These are phyloP conservation scores for Agraylea sexmaculata DNA, from an alignment of 1,140 invertebrate genomes.

Conservation along the genomic window DNA sequence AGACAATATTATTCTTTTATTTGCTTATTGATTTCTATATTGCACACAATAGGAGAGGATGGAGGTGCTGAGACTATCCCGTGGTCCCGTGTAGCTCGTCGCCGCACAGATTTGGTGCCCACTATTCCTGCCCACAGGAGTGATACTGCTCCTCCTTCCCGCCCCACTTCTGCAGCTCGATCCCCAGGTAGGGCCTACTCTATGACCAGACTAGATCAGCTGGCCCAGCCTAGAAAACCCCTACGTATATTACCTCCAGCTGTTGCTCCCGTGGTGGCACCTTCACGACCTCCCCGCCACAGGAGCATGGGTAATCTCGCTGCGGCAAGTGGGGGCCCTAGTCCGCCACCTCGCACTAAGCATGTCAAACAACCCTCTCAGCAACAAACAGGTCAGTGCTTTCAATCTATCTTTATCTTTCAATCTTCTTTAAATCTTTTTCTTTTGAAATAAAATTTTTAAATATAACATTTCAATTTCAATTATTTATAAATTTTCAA, in stretches of 20 bases:
- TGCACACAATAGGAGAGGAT: conserved; percentile 23
- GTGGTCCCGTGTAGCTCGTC: conserved; percentile 61
- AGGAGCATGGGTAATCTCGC: conserved; percentile 18
- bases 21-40: conserved; percentile 1
- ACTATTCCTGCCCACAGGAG: conserved; percentile 68
- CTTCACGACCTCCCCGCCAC: conserved; percentile 25
- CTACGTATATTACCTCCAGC: conserved; percentile 34
- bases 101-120: conserved; percentile 81
- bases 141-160: conserved; percentile 39
- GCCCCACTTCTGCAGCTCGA: conserved; percentile 47
- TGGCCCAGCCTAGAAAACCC: conserved; percentile 57
- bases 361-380: conserved; percentile 6
- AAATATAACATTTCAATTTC: not conserved
- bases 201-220: conserved; percentile 79
- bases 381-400: not conserved
- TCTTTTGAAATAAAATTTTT: not conserved
- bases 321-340: conserved; percentile 15
- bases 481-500: not conserved
- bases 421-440: conserved; percentile 23
- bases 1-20: conserved; percentile 9
- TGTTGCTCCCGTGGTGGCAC: conserved; percentile 35
- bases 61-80: conserved; percentile 37
- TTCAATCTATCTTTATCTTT: not conserved
- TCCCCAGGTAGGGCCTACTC: conserved; percentile 82
- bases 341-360: not conserved